Evolutionary conservation across 1,140 invertebrate species (phyloP).

Genomic region (Drosophila sechellia): DNA sequence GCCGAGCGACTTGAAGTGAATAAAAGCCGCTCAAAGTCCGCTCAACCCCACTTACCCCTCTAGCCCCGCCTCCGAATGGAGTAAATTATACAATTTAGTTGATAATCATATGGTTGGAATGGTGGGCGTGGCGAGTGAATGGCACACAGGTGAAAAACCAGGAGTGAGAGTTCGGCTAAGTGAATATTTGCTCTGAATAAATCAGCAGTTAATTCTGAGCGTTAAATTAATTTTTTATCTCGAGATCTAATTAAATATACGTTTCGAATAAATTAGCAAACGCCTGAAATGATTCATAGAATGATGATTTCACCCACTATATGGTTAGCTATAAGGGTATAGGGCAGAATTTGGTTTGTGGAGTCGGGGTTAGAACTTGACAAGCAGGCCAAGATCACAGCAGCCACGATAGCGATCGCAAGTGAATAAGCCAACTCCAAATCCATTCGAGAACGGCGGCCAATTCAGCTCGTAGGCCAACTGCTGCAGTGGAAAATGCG

Average conservation of each 20-base stretch:
- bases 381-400: slow-evolving; percentile 53
- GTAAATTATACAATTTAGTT: slow-evolving; percentile 45
- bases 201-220: slow-evolving; percentile 21
- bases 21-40: neutral
- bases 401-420: slow-evolving; percentile 40
- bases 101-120: slow-evolving; percentile 36
- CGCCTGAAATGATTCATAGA: neutral
- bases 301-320: too few relatives aligned
- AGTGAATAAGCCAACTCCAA: slow-evolving; percentile 20
- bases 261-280: slow-evolving; percentile 1
- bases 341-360: neutral
- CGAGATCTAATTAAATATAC: neutral
- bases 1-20: slow-evolving; percentile 2
- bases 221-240: neutral
- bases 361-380: neutral
- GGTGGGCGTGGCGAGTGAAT: slow-evolving; percentile 47
- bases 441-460: slow-evolving; percentile 11
- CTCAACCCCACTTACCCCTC: too few relatives aligned
- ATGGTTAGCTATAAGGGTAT: neutral
- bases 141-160: slow-evolving; percentile 27
- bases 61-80: neutral
- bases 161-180: slow-evolving; percentile 32
- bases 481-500: slow-evolving; percentile 21
- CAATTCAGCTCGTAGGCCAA: neutral
- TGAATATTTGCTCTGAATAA: slow-evolving; percentile 43